Conservation (phyloP, 2,797 vertebrate species). For the Diceros bicornis region DNA sequence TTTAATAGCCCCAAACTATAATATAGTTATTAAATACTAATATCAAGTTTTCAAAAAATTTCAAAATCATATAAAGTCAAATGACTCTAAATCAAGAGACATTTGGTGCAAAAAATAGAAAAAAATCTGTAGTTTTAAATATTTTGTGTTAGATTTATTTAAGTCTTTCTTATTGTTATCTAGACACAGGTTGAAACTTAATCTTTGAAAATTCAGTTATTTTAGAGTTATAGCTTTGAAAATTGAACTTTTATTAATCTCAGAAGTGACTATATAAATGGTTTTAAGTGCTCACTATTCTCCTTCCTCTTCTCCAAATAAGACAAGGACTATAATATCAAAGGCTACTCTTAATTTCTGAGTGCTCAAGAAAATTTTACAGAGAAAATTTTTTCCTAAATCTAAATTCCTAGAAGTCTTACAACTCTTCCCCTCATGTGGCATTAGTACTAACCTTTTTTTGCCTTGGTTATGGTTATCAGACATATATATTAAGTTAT, state of each 20-base stretch:
- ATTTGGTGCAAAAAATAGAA: neutral
- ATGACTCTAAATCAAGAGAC: neutral
- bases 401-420: slow-evolving; percentile 54
- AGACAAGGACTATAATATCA: neutral
- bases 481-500: neutral
- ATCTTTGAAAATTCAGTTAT: slow-evolving; percentile 38
- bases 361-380: neutral
- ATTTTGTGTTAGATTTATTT: slow-evolving; percentile 22
- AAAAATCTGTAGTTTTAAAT: neutral
- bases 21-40: slow-evolving; percentile 27
- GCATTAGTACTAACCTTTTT: slow-evolving; percentile 19
- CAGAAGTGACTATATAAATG: slow-evolving; percentile 5
- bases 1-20: slow-evolving; percentile 33
- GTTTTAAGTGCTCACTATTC: neutral
- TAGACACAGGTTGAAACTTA: neutral
- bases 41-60: slow-evolving; percentile 42
- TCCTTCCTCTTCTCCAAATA: slow-evolving; percentile 9
- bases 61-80: neutral
- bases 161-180: neutral
- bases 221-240: slow-evolving; percentile 53
- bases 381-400: slow-evolving; percentile 44
- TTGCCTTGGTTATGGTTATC: slow-evolving; percentile 17
- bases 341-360: slow-evolving; percentile 57
- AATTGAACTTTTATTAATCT: slow-evolving; percentile 42
- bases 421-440: neutral